Evolutionary conservation across 30 jellyfish, hydroid and myxozoan species (phyloP).

Genomic region (Aurelia coerulea): DNA sequence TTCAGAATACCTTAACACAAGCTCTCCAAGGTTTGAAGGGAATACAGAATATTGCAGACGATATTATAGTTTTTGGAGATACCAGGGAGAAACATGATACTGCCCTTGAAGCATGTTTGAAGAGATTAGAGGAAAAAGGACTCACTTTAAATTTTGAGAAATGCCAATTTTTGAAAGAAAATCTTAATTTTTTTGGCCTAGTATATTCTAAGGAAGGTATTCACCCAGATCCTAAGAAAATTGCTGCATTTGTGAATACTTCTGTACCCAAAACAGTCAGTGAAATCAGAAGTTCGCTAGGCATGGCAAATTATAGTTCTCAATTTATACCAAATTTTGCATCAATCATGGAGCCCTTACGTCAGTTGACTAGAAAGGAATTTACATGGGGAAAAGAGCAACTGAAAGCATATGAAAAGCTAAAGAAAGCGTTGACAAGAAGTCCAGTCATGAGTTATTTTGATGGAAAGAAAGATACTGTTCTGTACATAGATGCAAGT

Average conservation of each 20-base stretch:
- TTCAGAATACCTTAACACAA: no score
- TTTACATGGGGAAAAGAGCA: background rate
- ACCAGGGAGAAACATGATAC: no score
- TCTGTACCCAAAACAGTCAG: background rate
- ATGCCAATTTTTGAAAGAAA: constrained; percentile 42
- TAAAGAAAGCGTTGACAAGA: background rate
- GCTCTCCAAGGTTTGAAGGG: no score
- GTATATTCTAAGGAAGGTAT: constrained; percentile 43
- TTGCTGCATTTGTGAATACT: background rate
- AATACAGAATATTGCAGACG: no score
- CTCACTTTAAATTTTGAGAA: constrained; percentile 40
- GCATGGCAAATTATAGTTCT: constrained; percentile 31
- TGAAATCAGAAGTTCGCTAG: constrained; percentile 13
- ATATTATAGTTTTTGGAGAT: no score
- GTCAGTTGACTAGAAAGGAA: constrained; percentile 26
- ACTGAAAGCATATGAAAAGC: constrained; percentile 18
- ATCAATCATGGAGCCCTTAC: constrained; percentile 40
- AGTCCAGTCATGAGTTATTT: constrained; percentile 31
- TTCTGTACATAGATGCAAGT: constrained; percentile 44
- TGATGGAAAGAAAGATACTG: constrained; percentile 31
- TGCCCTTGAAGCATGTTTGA: no score
- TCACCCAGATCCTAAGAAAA: constrained; percentile 43
- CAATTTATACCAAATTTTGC: constrained; percentile 36
- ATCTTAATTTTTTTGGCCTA: constrained; percentile 57
- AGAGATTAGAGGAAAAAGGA: no score